phyloP scores from a whole-genome alignment of 1,140 invertebrate genomes.

The Apis dorsata region DNA sequence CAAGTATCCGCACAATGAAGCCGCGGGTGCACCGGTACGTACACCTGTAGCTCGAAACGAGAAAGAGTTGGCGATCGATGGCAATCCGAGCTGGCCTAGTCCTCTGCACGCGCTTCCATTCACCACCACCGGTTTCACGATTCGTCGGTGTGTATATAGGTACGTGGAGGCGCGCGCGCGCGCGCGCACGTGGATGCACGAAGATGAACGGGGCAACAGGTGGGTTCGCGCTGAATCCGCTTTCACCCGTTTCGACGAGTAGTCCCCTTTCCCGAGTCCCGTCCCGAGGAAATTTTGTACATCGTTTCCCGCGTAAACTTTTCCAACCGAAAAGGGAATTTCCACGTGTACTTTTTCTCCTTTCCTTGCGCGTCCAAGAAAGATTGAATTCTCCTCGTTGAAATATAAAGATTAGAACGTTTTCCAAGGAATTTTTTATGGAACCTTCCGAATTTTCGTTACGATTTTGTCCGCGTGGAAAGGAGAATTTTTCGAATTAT shows the following conservation, averaged over 20 bases:
- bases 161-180: background rate
- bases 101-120: constrained; percentile 47
- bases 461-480: no score
- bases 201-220: constrained; percentile 68
- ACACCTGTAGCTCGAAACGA: constrained; percentile 47
- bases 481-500: no score
- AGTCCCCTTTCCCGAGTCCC: constrained; percentile 46
- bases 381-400: background rate
- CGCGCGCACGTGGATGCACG: constrained; percentile 2
- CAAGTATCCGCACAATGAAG: constrained; percentile 35
- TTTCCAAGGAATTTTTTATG: no score
- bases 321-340: constrained; percentile 10
- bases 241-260: constrained; percentile 64
- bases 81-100: constrained; percentile 53
- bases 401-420: background rate
- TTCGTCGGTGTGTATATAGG: background rate
- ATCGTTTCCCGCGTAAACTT: constrained; percentile 56
- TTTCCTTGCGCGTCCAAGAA: no score
- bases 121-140: constrained; percentile 39
- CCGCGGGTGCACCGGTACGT: constrained; percentile 4
- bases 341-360: constrained; percentile 11
- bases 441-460: no score
- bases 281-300: constrained; percentile 58
- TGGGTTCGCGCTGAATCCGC: constrained; percentile 68
- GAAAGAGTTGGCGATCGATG: constrained; percentile 61